phyloP scores from a whole-genome alignment of 2,113 vertebrate genomes.

The Rattus rattus region DNA sequence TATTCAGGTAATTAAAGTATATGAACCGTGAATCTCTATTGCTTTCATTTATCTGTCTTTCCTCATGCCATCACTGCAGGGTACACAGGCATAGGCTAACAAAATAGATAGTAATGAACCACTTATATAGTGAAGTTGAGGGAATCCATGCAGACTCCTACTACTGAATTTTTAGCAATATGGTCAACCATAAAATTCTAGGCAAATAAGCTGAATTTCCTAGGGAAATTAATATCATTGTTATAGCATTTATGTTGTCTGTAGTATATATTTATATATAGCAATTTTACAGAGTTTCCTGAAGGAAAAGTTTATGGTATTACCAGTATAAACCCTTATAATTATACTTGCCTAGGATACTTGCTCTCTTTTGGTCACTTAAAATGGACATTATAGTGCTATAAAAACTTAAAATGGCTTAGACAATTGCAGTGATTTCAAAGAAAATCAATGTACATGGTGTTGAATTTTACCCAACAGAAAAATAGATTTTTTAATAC shows the following conservation, averaged over 20 bases:
- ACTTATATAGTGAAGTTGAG: slow-evolving; percentile 57
- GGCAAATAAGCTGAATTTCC: slow-evolving; percentile 63
- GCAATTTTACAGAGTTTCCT: slow-evolving; percentile 54
- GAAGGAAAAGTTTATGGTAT: slow-evolving; percentile 65
- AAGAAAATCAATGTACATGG: slow-evolving; percentile 58
- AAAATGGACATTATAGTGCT: slow-evolving; percentile 59
- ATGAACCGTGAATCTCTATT: slow-evolving; percentile 57
- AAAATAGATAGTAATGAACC: slow-evolving; percentile 64
- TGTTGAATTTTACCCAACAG: slow-evolving; percentile 69
- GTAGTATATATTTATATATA: neutral
- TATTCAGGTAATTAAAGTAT: slow-evolving; percentile 73
- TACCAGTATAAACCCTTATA: slow-evolving; percentile 64
- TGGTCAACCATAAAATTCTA: slow-evolving; percentile 63
- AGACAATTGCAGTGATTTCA: slow-evolving; percentile 59
- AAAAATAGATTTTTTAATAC: slow-evolving; percentile 69
- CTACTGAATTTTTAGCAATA: slow-evolving; percentile 52
- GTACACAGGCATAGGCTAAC: slow-evolving; percentile 44
- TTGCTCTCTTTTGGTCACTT: slow-evolving; percentile 62
- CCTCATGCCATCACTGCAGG: slow-evolving; percentile 56
- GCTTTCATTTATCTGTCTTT: slow-evolving; percentile 70
- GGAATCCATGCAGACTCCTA: neutral
- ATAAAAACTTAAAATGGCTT: slow-evolving; percentile 74
- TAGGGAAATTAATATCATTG: slow-evolving; percentile 65
- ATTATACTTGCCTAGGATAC: slow-evolving; percentile 56
- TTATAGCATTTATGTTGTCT: slow-evolving; percentile 35